Evolutionary conservation across 2,888 invertebrate species (phyloP), one percentile per base, ranked within the genome.

Genomic region (Aethes cnicana): DNA sequence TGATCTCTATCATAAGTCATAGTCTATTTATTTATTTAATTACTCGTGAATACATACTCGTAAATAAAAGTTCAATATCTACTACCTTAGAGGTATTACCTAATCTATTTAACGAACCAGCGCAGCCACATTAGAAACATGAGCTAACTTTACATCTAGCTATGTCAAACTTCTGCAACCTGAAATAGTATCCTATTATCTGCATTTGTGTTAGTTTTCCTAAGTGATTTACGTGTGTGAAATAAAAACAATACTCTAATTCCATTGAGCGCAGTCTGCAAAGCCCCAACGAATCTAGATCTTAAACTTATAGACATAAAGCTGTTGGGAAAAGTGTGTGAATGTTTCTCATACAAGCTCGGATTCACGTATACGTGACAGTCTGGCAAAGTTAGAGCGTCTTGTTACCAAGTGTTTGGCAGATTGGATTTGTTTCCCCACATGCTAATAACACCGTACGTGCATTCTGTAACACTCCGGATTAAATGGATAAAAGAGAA

Each of bases 371-470:
- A 77, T 78, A 82, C 81, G 78, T 83, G 79, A 76, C 72, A 74
- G 73, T 77, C 69, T 68, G 58, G 73, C 69, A 75, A 82, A 83
- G 77, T 82, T 83, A 69, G 63, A 69, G 67, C 67, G 78, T 84
- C 81, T 82, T 84, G 81, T 82, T 81, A 70, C 71, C 68, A 65
- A 75, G 71, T 73, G 76, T 84, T 84, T 78, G 79, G 75, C 79
- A 81, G 80, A 86, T 86, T 83, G 81, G 77, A 82, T 85, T 85
- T 84, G 82, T 84, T 84, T 76, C 71, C 68, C 73, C 74, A 79
- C 77, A 84, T 81, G 83, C 80, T 81, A 83, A 84, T 84, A 81
- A 68, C 58, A 60, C 62, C 62, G 63, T 72, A 76, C 76, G 76
- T 75, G 78, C 62, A 55, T 56, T 54, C 43, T 61, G 66, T 69